Evolutionary conservation across 2,113 vertebrate genomes (phyloP).

Genomic region (Rhynchopsitta pachyrhyncha): DNA sequence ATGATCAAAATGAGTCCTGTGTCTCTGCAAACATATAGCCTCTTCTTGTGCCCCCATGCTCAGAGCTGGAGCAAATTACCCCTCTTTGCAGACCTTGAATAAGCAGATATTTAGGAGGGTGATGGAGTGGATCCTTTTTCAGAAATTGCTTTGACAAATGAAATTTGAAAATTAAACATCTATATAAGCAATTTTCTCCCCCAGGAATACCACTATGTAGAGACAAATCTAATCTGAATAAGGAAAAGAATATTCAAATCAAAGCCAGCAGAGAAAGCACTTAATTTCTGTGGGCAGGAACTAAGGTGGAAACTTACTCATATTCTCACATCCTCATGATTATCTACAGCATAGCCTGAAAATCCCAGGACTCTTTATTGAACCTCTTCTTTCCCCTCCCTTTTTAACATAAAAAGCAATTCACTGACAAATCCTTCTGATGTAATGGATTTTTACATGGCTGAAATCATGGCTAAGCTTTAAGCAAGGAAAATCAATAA

Average conservation of each 20-base stretch:
- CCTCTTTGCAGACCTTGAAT: not conserved
- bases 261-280: not conserved
- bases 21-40: not conserved
- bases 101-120: not conserved
- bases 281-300: not conserved
- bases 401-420: constrained; percentile 18
- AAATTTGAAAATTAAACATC: not conserved
- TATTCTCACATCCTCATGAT: not conserved
- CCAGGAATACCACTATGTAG: not conserved
- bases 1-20: not conserved
- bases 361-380: not conserved
- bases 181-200: not conserved
- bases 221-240: not conserved
- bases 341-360: not conserved
- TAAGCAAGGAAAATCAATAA: constrained; percentile 25
- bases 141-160: not conserved
- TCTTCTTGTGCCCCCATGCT: not conserved
- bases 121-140: not conserved
- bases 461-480: not conserved
- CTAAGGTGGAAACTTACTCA: not conserved
- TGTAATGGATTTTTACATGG: not conserved
- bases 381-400: not conserved
- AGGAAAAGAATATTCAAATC: not conserved
- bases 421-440: not conserved
- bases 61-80: not conserved